A percentile compares a stretch with the other conserved stretches of the same genome.
These are phyloP conservation scores for Lepeophtheirus salmonis DNA, from an alignment of 1,140 invertebrate species.

Conservation along the genomic window DNA sequence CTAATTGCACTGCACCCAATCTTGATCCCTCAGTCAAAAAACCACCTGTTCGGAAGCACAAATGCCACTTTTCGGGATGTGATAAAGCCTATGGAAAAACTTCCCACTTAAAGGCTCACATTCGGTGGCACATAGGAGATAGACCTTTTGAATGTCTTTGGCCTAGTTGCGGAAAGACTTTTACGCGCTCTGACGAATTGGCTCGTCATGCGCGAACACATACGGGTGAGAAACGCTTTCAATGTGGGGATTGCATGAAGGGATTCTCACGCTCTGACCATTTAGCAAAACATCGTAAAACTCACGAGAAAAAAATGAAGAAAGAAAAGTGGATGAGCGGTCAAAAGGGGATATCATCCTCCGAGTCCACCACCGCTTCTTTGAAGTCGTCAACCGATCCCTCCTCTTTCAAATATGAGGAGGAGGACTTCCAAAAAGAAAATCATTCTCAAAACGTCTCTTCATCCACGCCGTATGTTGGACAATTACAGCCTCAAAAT, in stretches of 20 bases:
- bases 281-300: conserved; percentile 22
- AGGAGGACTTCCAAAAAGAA: neutral
- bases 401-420: too few species aligned
- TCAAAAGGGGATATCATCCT: too few species aligned
- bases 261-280: conserved; percentile 44
- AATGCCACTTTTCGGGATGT: conserved; percentile 8
- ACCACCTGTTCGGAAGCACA: conserved; percentile 2
- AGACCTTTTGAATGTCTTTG: conserved; percentile 37
- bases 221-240: conserved; percentile 45
- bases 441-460: too few species aligned
- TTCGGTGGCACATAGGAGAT: conserved; percentile 27
- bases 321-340: neutral
- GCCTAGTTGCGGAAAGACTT: conserved; percentile 39
- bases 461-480: too few species aligned
- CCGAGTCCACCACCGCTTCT: too few species aligned
- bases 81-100: conserved; percentile 9
- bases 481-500: too few species aligned
- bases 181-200: conserved; percentile 46
- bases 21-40: neutral
- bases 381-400: too few species aligned
- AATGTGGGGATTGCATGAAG: conserved; percentile 40
- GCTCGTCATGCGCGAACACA: conserved; percentile 45
- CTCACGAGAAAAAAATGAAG: neutral
- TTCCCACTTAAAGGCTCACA: neutral
- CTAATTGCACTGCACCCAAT: neutral